Evolutionary conservation across 2,113 vertebrate species (phyloP).

Genomic region (Sinocyclocheilus rhinocerous): DNA sequence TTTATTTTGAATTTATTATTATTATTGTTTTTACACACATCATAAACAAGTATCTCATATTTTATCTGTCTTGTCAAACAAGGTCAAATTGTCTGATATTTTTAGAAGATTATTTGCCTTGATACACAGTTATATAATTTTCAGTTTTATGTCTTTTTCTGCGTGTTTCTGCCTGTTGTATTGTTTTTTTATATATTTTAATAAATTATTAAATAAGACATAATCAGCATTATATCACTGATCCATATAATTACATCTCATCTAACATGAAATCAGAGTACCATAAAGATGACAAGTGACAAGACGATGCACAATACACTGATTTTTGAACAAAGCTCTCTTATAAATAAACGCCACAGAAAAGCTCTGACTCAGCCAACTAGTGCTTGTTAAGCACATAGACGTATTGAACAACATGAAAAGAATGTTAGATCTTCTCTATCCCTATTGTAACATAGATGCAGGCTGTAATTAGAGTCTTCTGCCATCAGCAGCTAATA

Average conservation of each 20-base stretch:
- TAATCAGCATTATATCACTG: background rate
- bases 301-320: background rate
- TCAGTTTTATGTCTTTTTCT: background rate
- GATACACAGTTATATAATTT: background rate
- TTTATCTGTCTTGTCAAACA: background rate
- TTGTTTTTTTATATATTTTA: background rate
- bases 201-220: background rate
- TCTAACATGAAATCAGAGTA: background rate
- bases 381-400: background rate
- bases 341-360: background rate
- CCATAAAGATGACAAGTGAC: background rate
- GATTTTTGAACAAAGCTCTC: background rate
- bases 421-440: slow-evolving; percentile 18
- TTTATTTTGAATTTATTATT: too few species aligned
- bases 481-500: slow-evolving; percentile 14
- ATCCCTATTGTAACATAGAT: background rate
- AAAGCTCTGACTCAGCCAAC: background rate
- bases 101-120: background rate
- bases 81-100: background rate
- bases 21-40: too few species aligned
- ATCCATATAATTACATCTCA: background rate
- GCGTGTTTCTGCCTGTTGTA: background rate
- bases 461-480: slow-evolving; percentile 3
- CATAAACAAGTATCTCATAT: background rate
- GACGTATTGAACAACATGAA: slow-evolving; percentile 18